These are phyloP conservation scores for Lepidonotus clava DNA, from an alignment of 2,888 invertebrate species.

Conservation along the genomic window DNA sequence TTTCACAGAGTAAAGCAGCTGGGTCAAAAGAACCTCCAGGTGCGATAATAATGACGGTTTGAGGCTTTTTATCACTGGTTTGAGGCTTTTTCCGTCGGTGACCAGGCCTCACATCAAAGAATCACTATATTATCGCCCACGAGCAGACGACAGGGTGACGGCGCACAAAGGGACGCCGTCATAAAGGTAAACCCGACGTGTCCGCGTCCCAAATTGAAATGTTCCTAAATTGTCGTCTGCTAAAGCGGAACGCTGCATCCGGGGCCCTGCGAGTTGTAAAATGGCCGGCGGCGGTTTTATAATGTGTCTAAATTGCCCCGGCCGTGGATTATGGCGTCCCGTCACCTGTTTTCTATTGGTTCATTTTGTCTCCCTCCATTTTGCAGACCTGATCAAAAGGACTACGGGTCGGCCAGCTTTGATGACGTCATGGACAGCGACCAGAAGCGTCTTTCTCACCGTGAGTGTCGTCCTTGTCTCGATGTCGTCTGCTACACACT, in stretches of 20 bases:
- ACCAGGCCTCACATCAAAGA: background rate
- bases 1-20: too few relatives aligned
- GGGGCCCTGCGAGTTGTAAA: slow-evolving; percentile 9
- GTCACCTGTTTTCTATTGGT: background rate
- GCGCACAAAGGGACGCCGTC: background rate
- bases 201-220: slow-evolving; percentile 13
- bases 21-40: too few relatives aligned
- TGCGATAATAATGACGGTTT: too few relatives aligned
- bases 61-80: too few relatives aligned
- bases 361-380: background rate
- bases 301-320: slow-evolving; percentile 43
- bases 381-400: slow-evolving; percentile 54
- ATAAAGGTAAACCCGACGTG: background rate
- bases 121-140: background rate
- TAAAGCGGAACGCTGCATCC: background rate
- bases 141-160: background rate
- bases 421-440: slow-evolving; percentile 54
- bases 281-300: slow-evolving; percentile 29
- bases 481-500: slow-evolving; percentile 33
- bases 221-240: background rate
- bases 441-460: slow-evolving; percentile 57
- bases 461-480: slow-evolving; percentile 41
- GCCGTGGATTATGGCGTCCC: background rate
- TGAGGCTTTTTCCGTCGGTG: too few relatives aligned
- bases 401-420: background rate